Evolutionary conservation across 30 jellyfish, hydroid and myxozoan genomes (phyloP).

Genomic region (Morbakka virulenta): DNA sequence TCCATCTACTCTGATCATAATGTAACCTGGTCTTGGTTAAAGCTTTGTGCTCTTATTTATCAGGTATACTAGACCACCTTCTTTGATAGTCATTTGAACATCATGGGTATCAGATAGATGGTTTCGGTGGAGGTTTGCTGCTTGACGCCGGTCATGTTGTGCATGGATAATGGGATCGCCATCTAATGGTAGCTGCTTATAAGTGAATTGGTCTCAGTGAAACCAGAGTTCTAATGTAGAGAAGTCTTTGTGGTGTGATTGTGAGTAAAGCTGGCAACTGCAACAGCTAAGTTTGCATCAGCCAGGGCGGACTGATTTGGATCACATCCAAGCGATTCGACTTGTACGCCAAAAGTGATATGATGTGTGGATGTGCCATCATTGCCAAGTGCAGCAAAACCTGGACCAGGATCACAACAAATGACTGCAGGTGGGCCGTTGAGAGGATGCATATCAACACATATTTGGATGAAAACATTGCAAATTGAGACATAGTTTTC

Average conservation of each 20-base stretch:
- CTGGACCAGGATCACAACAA: constrained; percentile 55
- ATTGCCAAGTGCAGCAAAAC: constrained; percentile 1
- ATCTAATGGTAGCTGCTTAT: not conserved
- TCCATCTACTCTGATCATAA: no score
- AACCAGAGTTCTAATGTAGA: constrained; percentile 32
- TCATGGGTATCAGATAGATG: no score
- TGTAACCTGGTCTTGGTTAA: no score
- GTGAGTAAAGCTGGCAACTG: constrained; percentile 36
- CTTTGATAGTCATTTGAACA: no score
- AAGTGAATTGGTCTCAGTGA: constrained; percentile 53
- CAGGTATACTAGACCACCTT: no score
- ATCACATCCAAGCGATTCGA: constrained; percentile 25
- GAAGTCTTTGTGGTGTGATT: constrained; percentile 10
- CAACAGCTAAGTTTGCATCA: constrained; percentile 8
- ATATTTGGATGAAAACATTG: constrained; percentile 2
- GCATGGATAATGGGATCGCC: constrained; percentile 5
- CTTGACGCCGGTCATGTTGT: constrained; percentile 27
- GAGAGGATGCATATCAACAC: not conserved
- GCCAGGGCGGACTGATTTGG: constrained; percentile 1
- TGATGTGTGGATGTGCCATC: not conserved
- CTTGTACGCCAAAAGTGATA: constrained; percentile 20
- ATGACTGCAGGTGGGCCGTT: constrained; percentile 26
- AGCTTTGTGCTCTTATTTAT: no score
- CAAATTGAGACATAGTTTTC: constrained; percentile 16
- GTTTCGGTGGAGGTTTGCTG: no score